A percentile compares a stretch with the other conserved stretches of the same genome.
Evolutionary conservation across 2,797 vertebrate species (phyloP).

Genomic region (Sphenodon punctatus): DNA sequence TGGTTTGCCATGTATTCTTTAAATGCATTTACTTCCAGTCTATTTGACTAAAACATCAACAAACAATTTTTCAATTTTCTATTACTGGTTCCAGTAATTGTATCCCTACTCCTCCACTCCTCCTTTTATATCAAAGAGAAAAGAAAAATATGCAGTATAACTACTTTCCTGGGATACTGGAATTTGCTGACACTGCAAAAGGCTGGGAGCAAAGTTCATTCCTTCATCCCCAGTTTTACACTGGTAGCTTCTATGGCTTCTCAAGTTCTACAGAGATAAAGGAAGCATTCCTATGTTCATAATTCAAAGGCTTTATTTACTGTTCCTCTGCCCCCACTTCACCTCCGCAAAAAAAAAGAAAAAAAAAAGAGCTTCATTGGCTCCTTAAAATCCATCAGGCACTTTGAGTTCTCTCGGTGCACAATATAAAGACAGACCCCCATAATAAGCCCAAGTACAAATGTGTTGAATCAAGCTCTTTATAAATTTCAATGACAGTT

Average conservation of each 20-base stretch:
- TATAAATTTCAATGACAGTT: constrained; percentile 39
- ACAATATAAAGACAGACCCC: not conserved
- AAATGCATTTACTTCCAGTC: not conserved
- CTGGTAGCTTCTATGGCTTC: not conserved
- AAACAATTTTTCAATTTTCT: not conserved
- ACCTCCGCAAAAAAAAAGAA: too few relatives aligned
- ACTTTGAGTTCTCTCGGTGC: not conserved
- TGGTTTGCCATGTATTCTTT: not conserved
- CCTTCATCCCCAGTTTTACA: not conserved
- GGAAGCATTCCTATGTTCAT: not conserved
- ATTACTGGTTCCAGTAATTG: not conserved
- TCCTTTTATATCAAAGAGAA: not conserved
- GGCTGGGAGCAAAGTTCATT: constrained; percentile 2
- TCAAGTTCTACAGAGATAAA: constrained; percentile 1
- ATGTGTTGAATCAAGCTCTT: constrained; percentile 1
- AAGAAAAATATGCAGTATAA: not conserved
- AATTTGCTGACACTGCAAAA: not conserved
- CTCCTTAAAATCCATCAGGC: not conserved
- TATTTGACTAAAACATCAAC: not conserved
- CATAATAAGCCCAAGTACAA: constrained; percentile 19
- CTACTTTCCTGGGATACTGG: not conserved
- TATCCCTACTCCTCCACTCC: not conserved
- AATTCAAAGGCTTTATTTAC: not conserved
- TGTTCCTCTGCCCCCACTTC: too few relatives aligned
- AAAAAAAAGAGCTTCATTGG: not conserved